A percentile compares a stretch with the other conserved stretches of the same genome.
phyloP scores from a whole-genome alignment of 1,140 invertebrate genomes.

The Pseudobourletiella spinata region DNA sequence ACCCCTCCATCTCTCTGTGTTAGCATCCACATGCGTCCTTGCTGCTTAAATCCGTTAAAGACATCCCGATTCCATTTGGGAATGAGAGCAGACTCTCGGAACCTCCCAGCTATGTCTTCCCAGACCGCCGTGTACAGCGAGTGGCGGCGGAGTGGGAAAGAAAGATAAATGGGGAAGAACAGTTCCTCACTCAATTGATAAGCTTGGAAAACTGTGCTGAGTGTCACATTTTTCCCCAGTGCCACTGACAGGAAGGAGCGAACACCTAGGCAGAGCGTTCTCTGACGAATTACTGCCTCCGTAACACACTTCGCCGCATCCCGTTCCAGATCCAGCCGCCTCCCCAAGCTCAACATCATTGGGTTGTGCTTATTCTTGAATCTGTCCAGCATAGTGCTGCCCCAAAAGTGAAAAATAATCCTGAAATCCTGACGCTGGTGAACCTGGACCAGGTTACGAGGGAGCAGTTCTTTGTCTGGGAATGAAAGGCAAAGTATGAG shows the following conservation, averaged over 20 bases:
- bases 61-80: not conserved
- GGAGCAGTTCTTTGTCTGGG: not conserved
- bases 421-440: not conserved
- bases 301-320: not conserved
- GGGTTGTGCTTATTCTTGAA: slow-evolving; percentile 3
- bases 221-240: not conserved
- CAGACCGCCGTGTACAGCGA: not conserved
- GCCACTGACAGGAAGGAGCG: not conserved
- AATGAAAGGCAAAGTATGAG: not conserved
- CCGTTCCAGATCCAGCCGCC: not conserved
- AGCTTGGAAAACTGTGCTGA: not conserved
- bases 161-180: slow-evolving; percentile 3
- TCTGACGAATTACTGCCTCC: not conserved
- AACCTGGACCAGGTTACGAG: not conserved
- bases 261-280: not conserved
- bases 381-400: not conserved
- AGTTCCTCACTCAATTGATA: not conserved
- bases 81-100: not conserved
- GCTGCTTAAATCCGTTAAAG: not conserved
- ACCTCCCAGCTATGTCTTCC: not conserved
- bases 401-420: slow-evolving; percentile 7
- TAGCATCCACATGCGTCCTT: not conserved
- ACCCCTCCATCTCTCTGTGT: not conserved
- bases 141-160: not conserved
- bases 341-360: not conserved